Base-by-base conservation (phyloP, 1,140 invertebrate genomes). In the Lepidostoma basale region DNA sequence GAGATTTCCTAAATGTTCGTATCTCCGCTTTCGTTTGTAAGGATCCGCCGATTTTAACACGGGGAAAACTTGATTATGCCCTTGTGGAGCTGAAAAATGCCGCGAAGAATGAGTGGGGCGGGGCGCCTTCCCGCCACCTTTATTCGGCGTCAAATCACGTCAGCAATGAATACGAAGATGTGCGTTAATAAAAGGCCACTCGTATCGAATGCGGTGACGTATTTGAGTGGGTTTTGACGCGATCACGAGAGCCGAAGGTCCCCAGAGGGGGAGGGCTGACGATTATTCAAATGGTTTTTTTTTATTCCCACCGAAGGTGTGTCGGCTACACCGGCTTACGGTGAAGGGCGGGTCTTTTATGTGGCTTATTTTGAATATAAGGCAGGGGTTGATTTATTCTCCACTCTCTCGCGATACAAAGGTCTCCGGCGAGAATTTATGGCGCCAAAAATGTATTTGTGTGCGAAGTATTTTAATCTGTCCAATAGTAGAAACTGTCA, bases 91-190 rank as follows among this genome's bases (percentile, higher is more conserved):
- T 12, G 3, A 10, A 22, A 49, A 22, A 49, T 18, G 45, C 18
- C 22, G 45, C n/a, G 18, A 26, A 10, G 5, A 23, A 10, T 18
- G 23, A 12, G 23, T 10, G 12, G 45, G 18, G 18, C 1, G 45
- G 9, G 22, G 10, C 22, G 25, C 3, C 9, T 25, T 23, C 45
- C 22, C 45, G 1, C 45, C 45, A 49, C 45, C 45, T 49, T 49
- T 49, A 49, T 49, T 49, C 45, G 45, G 45, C 45, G 45, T 49
- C 45, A 49, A 49, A 49, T 49, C 45, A 49, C 45, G 45, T 49
- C 45, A 49, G 18, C 18, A 49, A 49, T 49, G 45, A 49, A 49
- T 49, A 49, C 45, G 25, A 49, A 49, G 45, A 49, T 49, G 45
- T 25, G 45, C 45, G 45, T 23, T 49, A 49, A 12, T 49, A 49